Base-by-base conservation (phyloP, 2,888 invertebrate species). In the Lepas anatifera region DNA sequence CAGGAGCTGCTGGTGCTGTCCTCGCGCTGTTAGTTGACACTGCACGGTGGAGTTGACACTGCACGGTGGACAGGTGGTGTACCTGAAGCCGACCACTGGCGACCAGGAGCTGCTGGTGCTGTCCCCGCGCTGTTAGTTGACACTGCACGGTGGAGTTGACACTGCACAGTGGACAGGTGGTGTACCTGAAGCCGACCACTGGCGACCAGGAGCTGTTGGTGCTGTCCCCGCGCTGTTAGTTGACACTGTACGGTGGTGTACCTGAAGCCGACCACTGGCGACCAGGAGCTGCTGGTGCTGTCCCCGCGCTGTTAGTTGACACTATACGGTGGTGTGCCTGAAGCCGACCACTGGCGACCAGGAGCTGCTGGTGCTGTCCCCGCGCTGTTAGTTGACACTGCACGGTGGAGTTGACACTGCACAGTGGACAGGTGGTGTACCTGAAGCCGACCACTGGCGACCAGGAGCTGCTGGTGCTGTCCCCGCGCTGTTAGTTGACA, bases 401-500 rank as follows among this genome's bases (percentile, higher is more conserved):
- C 16, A 13, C 8, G 43, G 16, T 3, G 16, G 16, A 43, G 43
- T 13, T 13, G 43, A 10, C 43, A 3, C 43, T 18, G 16, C 43
- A 13, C 8, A 3, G 3, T 13, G 16, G 3, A 13, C 32, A 58
- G 58, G 58, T 84, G 39, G 78, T 83, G 29, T 84, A 83, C 75
- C 75, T 84, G 68, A 80, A 82, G 70, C 81, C 81, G 71, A 82
- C 82, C 39, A 27, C 10, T 16, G 58, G 58, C 18, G 75, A 77
- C 11, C 79, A 81, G 48, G 84, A 84, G 76, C 77, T 83, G 69
- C 81, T 84, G 2, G 80, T 84, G 35, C 76, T 84, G 58, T 79
- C 80, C 73, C 83, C 84, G 6, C 78, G 78, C 70, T 84, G 84
- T 13, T 13, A 13, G 43, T 18, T 18, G 16, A 18, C 43, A 13